These are phyloP conservation scores for Tetrapedia diversipes DNA, from an alignment of 2,888 invertebrate genomes.

Conservation along the genomic window DNA sequence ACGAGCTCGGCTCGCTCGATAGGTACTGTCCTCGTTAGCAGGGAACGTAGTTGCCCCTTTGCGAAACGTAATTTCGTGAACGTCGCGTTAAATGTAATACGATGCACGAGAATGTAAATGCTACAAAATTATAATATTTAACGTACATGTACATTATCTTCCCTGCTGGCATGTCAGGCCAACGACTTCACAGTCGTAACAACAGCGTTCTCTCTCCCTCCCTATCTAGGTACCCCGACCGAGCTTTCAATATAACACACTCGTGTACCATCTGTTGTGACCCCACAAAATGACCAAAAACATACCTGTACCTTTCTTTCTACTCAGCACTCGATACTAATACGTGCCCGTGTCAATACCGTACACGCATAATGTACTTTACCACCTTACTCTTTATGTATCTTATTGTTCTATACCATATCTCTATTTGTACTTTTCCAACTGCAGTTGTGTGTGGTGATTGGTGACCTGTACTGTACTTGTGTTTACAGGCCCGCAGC, in stretches of 20 bases:
- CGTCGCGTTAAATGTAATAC: no score
- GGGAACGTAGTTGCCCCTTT: conserved; percentile 14
- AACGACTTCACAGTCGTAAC: conserved; percentile 2
- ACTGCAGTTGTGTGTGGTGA: conserved; percentile 78
- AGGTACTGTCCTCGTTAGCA: conserved; percentile 7
- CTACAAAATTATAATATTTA: no score
- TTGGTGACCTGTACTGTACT: conserved; percentile 82
- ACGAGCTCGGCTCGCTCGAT: conserved; percentile 30
- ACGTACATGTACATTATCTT: no score
- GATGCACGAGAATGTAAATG: no score
- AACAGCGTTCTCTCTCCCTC: conserved; percentile 6
- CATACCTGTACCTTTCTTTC: neutral
- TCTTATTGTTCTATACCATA: conserved; percentile 49
- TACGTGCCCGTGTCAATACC: conserved; percentile 34
- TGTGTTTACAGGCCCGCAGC: conserved; percentile 92
- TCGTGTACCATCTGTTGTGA: neutral
- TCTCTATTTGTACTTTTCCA: conserved; percentile 66
- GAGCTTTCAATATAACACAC: neutral
- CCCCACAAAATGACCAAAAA: conserved; percentile 4
- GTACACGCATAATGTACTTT: no score
- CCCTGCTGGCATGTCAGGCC: neutral
- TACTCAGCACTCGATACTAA: conserved; percentile 8
- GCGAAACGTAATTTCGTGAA: no score
- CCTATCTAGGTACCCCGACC: conserved; percentile 8
- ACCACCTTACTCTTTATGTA: conserved; percentile 34